These are phyloP conservation scores for Drosophila sordidapex DNA, from an alignment of 2,888 invertebrate species.

Conservation along the genomic window DNA sequence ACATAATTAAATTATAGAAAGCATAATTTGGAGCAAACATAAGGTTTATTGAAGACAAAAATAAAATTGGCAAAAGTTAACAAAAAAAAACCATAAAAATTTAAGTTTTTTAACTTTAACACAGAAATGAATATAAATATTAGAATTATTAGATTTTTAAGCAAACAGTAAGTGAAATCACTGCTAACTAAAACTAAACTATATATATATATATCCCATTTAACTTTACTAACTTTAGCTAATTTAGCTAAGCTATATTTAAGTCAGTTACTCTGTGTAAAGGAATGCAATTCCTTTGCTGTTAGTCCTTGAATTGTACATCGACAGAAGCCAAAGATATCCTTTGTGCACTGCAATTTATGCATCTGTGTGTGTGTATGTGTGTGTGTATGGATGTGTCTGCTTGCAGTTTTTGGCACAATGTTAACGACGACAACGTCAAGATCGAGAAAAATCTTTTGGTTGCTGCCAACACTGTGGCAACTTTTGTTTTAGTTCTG, in stretches of 20 bases:
- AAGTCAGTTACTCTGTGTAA: neutral
- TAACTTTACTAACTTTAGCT: neutral
- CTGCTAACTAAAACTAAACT: neutral
- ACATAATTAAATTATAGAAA: neutral
- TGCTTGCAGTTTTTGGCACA: conserved; percentile 42
- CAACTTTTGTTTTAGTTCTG: conserved; percentile 64
- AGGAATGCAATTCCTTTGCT: neutral
- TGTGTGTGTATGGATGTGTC: conserved; percentile 6
- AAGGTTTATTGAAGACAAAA: neutral
- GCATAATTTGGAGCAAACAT: too few species aligned
- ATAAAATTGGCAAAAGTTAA: neutral
- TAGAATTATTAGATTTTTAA: rapidly evolving
- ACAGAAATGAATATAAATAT: neutral
- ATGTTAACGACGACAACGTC: conserved; percentile 51
- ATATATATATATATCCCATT: too few species aligned
- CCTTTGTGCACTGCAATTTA: conserved; percentile 31
- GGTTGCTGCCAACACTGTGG: conserved; percentile 45
- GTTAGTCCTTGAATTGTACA: conserved; percentile 34
- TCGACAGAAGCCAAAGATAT: conserved; percentile 49
- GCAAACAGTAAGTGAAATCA: neutral
- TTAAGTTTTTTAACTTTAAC: neutral
- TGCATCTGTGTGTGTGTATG: neutral
- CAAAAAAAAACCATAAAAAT: neutral
- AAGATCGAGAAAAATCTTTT: conserved; percentile 40
- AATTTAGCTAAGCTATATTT: neutral